A percentile compares a stretch with the other conserved stretches of the same genome.
Conservation (phyloP, 2,797 vertebrate genomes). For the Gephyroberyx darwinii region DNA sequence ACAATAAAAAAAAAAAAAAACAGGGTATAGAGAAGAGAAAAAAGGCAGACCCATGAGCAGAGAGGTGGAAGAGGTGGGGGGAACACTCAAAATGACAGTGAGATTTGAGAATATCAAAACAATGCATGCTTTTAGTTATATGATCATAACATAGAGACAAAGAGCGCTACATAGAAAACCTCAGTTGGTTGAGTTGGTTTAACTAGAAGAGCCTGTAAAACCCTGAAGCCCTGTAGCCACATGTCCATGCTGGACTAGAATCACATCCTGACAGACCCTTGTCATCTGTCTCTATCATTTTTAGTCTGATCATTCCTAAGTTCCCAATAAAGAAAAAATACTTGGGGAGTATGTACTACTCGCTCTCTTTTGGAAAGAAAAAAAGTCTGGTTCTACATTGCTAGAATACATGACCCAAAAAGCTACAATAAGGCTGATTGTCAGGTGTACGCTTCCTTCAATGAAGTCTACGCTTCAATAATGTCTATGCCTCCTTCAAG, state of each 20-base stretch:
- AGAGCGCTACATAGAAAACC: neutral
- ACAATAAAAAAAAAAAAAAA: conserved; percentile 68
- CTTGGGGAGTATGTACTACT: neutral
- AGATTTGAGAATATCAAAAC: conserved; percentile 33
- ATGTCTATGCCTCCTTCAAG: conserved; percentile 20
- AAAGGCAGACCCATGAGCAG: conserved; percentile 47
- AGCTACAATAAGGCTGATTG: neutral
- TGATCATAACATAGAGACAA: conserved; percentile 6
- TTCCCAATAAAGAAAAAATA: neutral
- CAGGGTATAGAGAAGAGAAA: conserved; percentile 37
- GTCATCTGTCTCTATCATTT: neutral
- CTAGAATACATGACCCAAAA: neutral
- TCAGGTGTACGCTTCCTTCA: neutral
- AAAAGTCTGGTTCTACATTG: neutral
- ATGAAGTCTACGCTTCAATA: conserved; percentile 6
- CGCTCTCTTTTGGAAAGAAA: neutral
- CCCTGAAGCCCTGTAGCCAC: neutral
- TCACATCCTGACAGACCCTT: neutral
- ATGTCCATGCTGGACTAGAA: neutral
- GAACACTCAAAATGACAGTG: conserved; percentile 19
- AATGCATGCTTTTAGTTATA: conserved; percentile 3
- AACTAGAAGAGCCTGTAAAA: conserved; percentile 4
- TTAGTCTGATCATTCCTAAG: neutral
- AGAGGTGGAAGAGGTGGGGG: conserved; percentile 20
- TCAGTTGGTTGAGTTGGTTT: neutral